These are phyloP conservation scores for Falco columbarius DNA, from an alignment of 2,797 vertebrate species.

Conservation along the genomic window DNA sequence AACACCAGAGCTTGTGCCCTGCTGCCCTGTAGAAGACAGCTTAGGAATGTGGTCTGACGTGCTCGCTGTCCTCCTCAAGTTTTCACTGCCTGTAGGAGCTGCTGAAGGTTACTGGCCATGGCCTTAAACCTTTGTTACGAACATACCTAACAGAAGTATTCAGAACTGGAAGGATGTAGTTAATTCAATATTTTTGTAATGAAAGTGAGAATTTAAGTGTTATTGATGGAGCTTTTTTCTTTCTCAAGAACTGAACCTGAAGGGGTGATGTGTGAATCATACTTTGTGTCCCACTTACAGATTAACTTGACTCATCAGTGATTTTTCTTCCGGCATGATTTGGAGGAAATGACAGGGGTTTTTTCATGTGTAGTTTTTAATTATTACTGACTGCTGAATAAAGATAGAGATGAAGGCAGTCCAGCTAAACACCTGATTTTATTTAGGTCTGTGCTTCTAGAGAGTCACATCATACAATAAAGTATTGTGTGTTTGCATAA, in stretches of 20 bases:
- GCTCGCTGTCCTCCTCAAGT: not conserved
- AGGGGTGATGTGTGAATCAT: conserved; percentile 33
- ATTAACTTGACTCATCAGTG: conserved; percentile 13
- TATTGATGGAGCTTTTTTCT: not conserved
- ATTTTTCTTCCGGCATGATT: conserved; percentile 32
- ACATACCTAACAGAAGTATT: not conserved
- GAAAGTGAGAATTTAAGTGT: not conserved
- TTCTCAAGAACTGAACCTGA: conserved; percentile 11
- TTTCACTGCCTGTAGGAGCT: not conserved
- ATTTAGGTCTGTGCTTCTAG: not conserved
- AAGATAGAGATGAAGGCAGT: not conserved
- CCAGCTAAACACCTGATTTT: not conserved
- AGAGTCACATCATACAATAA: not conserved
- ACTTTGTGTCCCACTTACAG: conserved; percentile 10
- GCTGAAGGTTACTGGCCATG: not conserved
- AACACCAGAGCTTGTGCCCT: not conserved
- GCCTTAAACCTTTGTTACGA: not conserved
- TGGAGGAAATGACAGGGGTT: not conserved
- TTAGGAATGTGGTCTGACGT: not conserved
- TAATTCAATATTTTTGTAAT: not conserved
- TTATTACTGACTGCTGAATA: not conserved
- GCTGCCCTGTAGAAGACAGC: not conserved
- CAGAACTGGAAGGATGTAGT: not conserved
- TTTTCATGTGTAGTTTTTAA: not conserved
- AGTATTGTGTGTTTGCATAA: not conserved